These are phyloP conservation scores for Odontocerum albicorne DNA, from an alignment of 2,888 invertebrate genomes.

Conservation along the genomic window DNA sequence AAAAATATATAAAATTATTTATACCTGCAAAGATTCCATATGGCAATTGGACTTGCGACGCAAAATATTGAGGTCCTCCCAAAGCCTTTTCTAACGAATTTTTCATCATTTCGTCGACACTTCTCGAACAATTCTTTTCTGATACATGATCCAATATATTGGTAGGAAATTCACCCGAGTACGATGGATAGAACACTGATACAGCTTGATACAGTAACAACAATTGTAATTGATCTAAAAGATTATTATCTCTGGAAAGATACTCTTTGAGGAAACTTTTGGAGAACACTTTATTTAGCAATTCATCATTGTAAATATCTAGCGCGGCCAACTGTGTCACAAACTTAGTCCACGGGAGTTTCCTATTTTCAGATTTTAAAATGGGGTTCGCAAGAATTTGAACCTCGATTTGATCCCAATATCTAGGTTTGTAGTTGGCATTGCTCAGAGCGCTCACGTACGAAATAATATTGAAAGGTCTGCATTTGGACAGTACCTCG, in stretches of 20 bases:
- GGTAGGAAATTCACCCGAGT: constrained; percentile 49
- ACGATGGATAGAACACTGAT: constrained; percentile 49
- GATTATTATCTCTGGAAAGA: constrained; percentile 45
- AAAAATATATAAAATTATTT: too few relatives aligned
- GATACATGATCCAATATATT: constrained; percentile 46
- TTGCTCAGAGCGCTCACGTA: constrained; percentile 59
- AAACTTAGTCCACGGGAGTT: constrained; percentile 57
- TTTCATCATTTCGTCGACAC: constrained; percentile 49
- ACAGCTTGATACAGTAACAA: constrained; percentile 60
- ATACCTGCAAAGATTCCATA: constrained; percentile 60
- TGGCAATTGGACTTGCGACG: constrained; percentile 56
- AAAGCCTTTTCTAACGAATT: constrained; percentile 55
- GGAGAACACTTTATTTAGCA: constrained; percentile 57
- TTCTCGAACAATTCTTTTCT: constrained; percentile 43
- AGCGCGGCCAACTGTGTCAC: constrained; percentile 61
- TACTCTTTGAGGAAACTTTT: constrained; percentile 51
- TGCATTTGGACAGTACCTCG: constrained; percentile 45
- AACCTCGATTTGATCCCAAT: constrained; percentile 56
- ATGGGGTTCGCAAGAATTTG: constrained; percentile 49
- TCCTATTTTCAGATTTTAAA: constrained; percentile 45
- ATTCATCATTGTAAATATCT: constrained; percentile 57
- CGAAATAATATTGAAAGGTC: constrained; percentile 49
- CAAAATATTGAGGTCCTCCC: constrained; percentile 59
- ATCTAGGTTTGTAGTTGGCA: constrained; percentile 61
- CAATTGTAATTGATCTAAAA: constrained; percentile 53